These are phyloP conservation scores for Potorous gilbertii DNA, from an alignment of 2,797 vertebrate genomes.

Conservation along the genomic window DNA sequence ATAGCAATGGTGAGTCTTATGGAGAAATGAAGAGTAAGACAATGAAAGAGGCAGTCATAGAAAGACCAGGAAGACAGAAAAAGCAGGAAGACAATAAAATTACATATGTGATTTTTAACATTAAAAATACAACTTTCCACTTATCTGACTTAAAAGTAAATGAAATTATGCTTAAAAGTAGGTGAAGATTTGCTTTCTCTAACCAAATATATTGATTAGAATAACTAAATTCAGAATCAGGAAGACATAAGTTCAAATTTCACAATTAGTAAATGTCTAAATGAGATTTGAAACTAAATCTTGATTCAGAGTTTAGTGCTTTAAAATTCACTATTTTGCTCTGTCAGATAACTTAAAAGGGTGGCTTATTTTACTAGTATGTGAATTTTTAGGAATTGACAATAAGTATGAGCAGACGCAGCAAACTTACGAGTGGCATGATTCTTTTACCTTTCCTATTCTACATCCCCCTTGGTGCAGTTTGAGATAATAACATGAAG, in stretches of 20 bases:
- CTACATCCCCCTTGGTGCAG: neutral
- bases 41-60: neutral
- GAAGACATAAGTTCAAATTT: neutral
- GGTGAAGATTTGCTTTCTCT: neutral
- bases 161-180: neutral
- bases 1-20: neutral
- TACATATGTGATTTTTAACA: neutral
- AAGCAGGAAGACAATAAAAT: neutral
- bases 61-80: neutral
- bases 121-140: neutral
- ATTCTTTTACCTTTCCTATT: neutral
- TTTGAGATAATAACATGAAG: neutral
- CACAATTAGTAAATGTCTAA: neutral
- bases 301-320: neutral
- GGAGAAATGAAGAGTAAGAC: neutral
- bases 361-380: neutral
- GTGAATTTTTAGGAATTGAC: neutral
- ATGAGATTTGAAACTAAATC: neutral
- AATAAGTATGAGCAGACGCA: neutral
- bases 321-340: neutral
- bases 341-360: neutral
- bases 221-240: neutral
- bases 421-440: neutral
- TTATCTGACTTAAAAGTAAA: neutral
- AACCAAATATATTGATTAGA: neutral